Evolutionary conservation across 2,113 vertebrate species (phyloP).

Genomic region (Neoarius graeffei): DNA sequence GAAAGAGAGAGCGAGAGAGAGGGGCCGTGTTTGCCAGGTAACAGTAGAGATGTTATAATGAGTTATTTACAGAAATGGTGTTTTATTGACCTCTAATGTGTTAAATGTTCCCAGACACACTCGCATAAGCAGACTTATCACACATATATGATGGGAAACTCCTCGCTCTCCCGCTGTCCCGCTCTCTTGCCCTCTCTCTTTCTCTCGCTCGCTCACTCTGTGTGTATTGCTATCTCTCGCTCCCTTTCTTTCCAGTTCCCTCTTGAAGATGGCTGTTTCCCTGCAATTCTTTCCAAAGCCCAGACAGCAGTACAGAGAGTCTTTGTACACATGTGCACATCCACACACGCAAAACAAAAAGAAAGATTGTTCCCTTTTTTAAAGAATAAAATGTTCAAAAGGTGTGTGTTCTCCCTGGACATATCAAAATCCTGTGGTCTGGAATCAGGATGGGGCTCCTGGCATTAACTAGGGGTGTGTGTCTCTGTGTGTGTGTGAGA

Average conservation of each 20-base stretch:
- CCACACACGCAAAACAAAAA: neutral
- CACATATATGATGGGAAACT: neutral
- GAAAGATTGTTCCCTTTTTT: neutral
- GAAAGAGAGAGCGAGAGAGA: too few relatives aligned
- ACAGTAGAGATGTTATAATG: constrained; percentile 10
- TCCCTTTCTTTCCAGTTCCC: neutral
- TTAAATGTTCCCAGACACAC: constrained; percentile 22
- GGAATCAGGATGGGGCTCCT: neutral
- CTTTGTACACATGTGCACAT: neutral
- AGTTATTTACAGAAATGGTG: constrained; percentile 20
- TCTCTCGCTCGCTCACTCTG: neutral
- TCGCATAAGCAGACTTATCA: neutral
- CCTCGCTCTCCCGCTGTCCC: neutral
- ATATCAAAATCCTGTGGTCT: constrained; percentile 13
- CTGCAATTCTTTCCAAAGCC: neutral
- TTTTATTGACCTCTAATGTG: constrained; percentile 19
- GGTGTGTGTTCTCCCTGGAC: neutral
- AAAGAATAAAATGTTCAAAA: neutral
- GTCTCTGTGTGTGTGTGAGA: neutral
- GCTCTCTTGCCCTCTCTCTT: neutral
- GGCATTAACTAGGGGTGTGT: neutral
- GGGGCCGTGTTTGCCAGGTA: neutral
- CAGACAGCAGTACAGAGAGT: neutral
- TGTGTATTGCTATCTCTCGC: neutral
- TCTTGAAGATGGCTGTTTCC: neutral